These are phyloP conservation scores for Ammospiza caudacuta DNA, from an alignment of 2,113 vertebrate genomes.

Conservation along the genomic window DNA sequence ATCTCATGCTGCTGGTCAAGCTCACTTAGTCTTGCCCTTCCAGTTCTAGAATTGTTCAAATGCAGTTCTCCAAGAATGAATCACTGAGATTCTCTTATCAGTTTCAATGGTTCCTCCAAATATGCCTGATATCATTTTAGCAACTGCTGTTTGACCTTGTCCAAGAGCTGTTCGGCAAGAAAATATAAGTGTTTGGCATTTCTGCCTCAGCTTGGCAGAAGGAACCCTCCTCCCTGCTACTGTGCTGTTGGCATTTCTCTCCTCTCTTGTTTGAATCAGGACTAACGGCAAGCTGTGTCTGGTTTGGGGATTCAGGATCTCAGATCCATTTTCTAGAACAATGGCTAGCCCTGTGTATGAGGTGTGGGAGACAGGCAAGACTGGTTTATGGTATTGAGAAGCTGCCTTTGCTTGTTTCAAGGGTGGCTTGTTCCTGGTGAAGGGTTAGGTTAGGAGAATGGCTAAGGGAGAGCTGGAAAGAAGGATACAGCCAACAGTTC, in stretches of 20 bases:
- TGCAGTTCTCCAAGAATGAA: not conserved
- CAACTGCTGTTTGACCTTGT: not conserved
- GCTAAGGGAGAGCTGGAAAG: not conserved
- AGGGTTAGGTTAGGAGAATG: not conserved
- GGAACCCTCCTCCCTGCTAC: not conserved
- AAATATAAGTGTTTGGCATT: not conserved
- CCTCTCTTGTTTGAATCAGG: not conserved
- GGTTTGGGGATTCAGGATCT: not conserved
- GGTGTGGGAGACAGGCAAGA: not conserved
- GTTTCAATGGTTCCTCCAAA: not conserved
- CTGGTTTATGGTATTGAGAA: not conserved
- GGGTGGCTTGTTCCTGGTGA: not conserved
- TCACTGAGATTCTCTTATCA: not conserved
- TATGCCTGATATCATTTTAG: not conserved
- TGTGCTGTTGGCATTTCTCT: not conserved
- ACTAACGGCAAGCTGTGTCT: not conserved
- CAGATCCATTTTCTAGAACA: not conserved
- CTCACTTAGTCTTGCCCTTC: not conserved
- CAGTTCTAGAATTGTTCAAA: not conserved
- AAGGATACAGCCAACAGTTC: not conserved
- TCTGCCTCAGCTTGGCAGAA: not conserved
- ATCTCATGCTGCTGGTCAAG: not conserved
- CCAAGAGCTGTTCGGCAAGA: not conserved
- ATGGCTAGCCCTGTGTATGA: not conserved
- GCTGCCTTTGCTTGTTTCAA: not conserved